Percentiles rank a stretch among this genome's conserved stretches.
Conservation (phyloP, 2,888 invertebrate species). For the Ormyrus thymus region DNA sequence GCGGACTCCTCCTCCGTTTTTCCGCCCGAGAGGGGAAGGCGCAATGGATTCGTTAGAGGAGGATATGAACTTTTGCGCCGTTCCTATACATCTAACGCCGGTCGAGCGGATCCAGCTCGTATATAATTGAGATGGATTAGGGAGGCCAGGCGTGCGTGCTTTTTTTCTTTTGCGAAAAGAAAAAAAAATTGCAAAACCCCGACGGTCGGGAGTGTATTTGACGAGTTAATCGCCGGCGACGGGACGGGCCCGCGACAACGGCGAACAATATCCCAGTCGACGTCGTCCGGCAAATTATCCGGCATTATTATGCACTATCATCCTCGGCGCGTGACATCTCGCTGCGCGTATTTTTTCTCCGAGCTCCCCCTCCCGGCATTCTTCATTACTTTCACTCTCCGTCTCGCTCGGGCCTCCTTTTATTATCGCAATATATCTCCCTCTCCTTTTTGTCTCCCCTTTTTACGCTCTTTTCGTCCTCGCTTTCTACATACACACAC, state of each 20-base stretch:
- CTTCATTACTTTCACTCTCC: conserved; percentile 54
- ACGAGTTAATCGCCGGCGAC: too few relatives aligned
- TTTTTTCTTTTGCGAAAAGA: too few relatives aligned
- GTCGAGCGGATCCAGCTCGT: too few relatives aligned
- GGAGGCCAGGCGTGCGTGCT: too few relatives aligned
- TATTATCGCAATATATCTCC: conserved; percentile 55
- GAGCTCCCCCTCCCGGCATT: conserved; percentile 27
- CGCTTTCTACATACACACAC: conserved; percentile 5
- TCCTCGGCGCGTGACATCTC: conserved; percentile 48
- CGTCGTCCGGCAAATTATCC: conserved; percentile 25
- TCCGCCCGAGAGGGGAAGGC: too few relatives aligned
- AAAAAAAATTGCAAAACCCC: too few relatives aligned
- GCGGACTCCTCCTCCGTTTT: neutral
- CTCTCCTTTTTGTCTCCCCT: conserved; percentile 52
- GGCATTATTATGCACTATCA: conserved; percentile 38
- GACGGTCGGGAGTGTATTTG: too few relatives aligned
- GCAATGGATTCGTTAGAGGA: too few relatives aligned
- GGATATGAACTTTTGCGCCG: too few relatives aligned
- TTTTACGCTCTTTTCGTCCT: conserved; percentile 23
- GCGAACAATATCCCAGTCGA: neutral
- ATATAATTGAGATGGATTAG: too few relatives aligned
- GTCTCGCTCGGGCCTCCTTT: conserved; percentile 52
- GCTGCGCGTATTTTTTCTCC: conserved; percentile 19
- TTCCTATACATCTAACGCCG: too few relatives aligned
- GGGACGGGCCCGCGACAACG: neutral